Evolutionary conservation across 1,140 invertebrate species (phyloP), one percentile per base, ranked within the genome.

Genomic region (Cydia amplana): DNA sequence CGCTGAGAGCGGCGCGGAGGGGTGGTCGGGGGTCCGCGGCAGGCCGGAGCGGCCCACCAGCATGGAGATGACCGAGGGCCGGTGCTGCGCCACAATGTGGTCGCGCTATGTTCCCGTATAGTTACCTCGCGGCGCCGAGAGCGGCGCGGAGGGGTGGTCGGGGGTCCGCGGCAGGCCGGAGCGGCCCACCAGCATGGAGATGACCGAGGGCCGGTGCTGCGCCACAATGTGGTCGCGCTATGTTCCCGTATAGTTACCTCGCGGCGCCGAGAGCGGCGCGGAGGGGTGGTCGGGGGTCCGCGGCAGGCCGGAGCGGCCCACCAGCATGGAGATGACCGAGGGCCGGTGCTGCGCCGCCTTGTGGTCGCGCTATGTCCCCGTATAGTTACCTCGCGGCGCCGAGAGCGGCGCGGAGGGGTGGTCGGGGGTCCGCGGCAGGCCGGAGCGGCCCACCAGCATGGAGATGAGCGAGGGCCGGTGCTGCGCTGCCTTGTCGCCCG

Each of bases 11-110:
- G 93, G 93, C 6, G 88, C 85, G n/a, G 93, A 80, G 9, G 87
- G 86, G 75, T 91, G 89, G 78, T 91, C 90, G 18, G 94, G 94
- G 3, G 93, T 93, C 9, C 93, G 40, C 14, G 49, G 93, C 49
- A 89, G 86, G 12, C 93, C 92, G 49, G 65, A 73, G 16, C 93
- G 93, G 14, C 95, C 95, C 77, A 95, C 95, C 77, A 96, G 93
- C 81, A 96, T 94, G 78, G 95, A 95, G 76, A 96, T 96, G 32
- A 96, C n/a, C n/a, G 95, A 96, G 2, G 95, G 95, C 65, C 95
- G 88, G 86, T 96, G 95, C 80, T 95, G 93, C 46, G 93, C 92
- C n/a, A n/a, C n/a, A n/a, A n/a, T n/a, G n/a, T n/a, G n/a, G n/a
- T n/a, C 63, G 89, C 83, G 85, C 92, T 87, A 92, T 32, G 32